phyloP scores from a whole-genome alignment of 1,140 invertebrate species.

The Zaprionus africanus region DNA sequence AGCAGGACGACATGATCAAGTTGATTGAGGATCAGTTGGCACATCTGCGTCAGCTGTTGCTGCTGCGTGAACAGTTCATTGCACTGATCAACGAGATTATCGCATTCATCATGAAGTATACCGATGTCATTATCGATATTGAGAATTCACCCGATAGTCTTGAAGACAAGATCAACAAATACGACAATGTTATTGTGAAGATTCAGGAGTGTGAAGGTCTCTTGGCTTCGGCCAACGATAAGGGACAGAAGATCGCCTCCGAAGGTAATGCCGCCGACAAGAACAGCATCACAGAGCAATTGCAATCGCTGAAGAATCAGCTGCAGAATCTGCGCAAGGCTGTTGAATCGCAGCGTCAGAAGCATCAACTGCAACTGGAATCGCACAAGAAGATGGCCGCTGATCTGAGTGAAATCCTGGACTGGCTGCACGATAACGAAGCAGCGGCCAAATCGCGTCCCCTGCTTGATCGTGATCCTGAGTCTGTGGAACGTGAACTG shows the following conservation, averaged over 20 bases:
- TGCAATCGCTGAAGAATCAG: constrained; percentile 94
- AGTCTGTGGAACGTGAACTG: constrained; percentile 92
- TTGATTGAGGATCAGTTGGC: constrained; percentile 93
- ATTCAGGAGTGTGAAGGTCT: constrained; percentile 95
- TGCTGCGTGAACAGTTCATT: constrained; percentile 94
- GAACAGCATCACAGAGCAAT: constrained; percentile 93
- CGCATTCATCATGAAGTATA: constrained; percentile 94
- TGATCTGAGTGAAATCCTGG: constrained; percentile 92
- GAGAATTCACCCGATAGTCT: constrained; percentile 91
- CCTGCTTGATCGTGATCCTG: constrained; percentile 90
- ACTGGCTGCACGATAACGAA: constrained; percentile 94
- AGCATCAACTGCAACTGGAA: constrained; percentile 94
- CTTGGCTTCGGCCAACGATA: constrained; percentile 93
- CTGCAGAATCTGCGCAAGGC: constrained; percentile 91
- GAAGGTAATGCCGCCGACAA: constrained; percentile 94
- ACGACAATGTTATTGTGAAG: constrained; percentile 92
- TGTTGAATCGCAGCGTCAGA: constrained; percentile 93
- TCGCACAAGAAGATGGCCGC: constrained; percentile 92
- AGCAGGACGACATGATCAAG: constrained; percentile 93
- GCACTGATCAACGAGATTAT: constrained; percentile 94
- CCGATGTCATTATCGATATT: constrained; percentile 92
- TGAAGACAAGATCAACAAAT: constrained; percentile 94
- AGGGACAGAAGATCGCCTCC: constrained; percentile 95
- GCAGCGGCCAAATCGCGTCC: constrained; percentile 92
- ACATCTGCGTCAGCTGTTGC: constrained; percentile 90